Percentiles rank a stretch among this genome's conserved stretches.
These are phyloP conservation scores for Chloroceryle inda DNA, from an alignment of 2,797 vertebrate genomes.

Conservation along the genomic window DNA sequence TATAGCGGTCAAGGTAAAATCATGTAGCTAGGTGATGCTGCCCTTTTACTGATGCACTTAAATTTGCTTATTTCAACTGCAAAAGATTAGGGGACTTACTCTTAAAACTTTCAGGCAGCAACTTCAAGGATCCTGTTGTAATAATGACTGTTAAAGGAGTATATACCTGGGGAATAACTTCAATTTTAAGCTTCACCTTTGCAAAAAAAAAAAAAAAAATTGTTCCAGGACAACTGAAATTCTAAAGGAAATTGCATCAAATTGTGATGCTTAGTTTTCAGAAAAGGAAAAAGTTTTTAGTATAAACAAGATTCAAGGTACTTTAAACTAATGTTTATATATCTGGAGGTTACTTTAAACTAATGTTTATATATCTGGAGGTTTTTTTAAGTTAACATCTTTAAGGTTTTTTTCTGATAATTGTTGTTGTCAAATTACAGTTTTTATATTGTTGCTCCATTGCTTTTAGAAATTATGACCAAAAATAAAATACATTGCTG, in stretches of 20 bases:
- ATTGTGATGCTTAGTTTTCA: background rate
- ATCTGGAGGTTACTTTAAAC: background rate
- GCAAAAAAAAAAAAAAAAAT: background rate
- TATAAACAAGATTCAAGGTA: background rate
- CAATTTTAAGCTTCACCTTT: background rate
- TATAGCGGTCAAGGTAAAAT: background rate
- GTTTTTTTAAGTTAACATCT: background rate
- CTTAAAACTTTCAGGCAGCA: background rate
- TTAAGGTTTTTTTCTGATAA: conserved; percentile 1
- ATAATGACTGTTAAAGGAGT: background rate
- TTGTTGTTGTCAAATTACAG: background rate
- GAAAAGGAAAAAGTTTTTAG: background rate
- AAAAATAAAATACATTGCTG: background rate
- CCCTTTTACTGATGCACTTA: background rate
- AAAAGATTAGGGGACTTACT: background rate
- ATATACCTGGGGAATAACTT: fast-evolving
- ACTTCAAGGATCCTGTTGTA: background rate
- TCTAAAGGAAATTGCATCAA: background rate
- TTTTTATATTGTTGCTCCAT: background rate
- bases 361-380: background rate
- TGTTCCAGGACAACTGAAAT: background rate
- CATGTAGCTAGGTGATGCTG: background rate
- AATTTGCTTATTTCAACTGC: background rate
- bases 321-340: background rate
- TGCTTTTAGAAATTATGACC: background rate